Conservation (phyloP, 2,888 invertebrate genomes). For the Tiphia femorata region DNA sequence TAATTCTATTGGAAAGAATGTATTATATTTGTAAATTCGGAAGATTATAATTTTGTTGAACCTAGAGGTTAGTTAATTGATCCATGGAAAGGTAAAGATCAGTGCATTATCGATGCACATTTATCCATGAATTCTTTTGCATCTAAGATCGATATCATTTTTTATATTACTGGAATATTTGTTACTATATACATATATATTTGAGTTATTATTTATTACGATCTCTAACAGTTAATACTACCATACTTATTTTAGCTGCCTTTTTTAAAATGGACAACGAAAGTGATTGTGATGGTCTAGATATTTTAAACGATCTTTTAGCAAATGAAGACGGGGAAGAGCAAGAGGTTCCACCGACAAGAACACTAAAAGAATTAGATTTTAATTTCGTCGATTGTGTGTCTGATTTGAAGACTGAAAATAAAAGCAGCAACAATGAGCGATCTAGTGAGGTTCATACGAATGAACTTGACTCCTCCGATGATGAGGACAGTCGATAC, state of each 20-base stretch:
- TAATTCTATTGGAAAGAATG: too few species aligned
- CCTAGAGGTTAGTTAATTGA: too few species aligned
- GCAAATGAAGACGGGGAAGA: constrained; percentile 32
- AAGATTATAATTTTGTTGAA: too few species aligned
- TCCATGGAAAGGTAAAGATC: too few species aligned
- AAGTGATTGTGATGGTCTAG: constrained; percentile 36
- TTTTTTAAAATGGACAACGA: constrained; percentile 28
- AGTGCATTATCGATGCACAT: too few species aligned
- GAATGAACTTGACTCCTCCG: constrained; percentile 82
- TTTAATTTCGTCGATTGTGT: constrained; percentile 55
- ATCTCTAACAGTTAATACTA: neutral
- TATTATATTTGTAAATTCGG: too few species aligned
- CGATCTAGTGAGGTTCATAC: constrained; percentile 69
- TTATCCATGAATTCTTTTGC: too few species aligned
- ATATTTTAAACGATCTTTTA: constrained; percentile 38
- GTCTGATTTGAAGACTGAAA: constrained; percentile 19
- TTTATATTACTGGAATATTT: neutral
- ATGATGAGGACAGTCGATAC: constrained; percentile 84
- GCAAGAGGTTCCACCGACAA: constrained; percentile 10
- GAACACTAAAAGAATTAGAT: constrained; percentile 45
- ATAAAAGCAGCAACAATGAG: constrained; percentile 2
- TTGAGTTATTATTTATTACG: neutral
- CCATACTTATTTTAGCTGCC: constrained; percentile 4
- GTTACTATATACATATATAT: neutral
- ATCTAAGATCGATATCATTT: neutral